Evolutionary conservation across 2,888 invertebrate species (phyloP), one percentile per base, ranked within the genome.

Genomic region (Diploptera punctata): DNA sequence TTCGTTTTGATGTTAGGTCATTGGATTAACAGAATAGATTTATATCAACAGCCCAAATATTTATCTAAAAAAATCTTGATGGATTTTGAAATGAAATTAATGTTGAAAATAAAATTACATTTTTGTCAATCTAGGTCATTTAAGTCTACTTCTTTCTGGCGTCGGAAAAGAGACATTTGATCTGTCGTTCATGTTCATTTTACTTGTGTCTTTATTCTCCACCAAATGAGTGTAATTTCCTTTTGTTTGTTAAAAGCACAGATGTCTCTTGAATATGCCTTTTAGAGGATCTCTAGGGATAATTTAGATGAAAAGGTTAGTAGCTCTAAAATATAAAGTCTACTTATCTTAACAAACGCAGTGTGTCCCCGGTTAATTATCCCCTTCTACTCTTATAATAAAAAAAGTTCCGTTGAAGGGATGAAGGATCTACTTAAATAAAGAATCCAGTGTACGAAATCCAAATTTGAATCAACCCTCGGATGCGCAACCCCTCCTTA

Each of bases 391-490:
- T n/a, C n/a, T n/a, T 24, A 29, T 57, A 57, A 57, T 57, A 57
- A 29, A 57, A 57, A 57, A 31, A n/a, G 57, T 9, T 33, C 33
- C 33, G 7, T 7, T 33, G 33, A 10, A 33, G 33, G 33, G 57
- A 29, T 57, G 57, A 29, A 29, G 57, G 57, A 24, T 24, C 29
- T 24, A 57, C 31, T 57, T 24, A 29, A n/a, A 57, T 57, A 57
- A 57, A 57, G 57, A 57, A 57, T 57, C 5, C 29, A n/a, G 57
- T 29, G 13, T 57, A 57, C 29, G 29, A 3, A 57, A 29, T 57
- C 29, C 57, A 57, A 57, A 29, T 70, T 70, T 70, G 43, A 70
- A 62, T 49, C 18, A 62, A 49, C 61, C 70, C 33, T 19, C 19
- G 21, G 31, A 47, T 19, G 29, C 33, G 47, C 44, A 13, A 60